Conservation (phyloP, 2,888 invertebrate genomes). For the Nebria brevicollis region DNA sequence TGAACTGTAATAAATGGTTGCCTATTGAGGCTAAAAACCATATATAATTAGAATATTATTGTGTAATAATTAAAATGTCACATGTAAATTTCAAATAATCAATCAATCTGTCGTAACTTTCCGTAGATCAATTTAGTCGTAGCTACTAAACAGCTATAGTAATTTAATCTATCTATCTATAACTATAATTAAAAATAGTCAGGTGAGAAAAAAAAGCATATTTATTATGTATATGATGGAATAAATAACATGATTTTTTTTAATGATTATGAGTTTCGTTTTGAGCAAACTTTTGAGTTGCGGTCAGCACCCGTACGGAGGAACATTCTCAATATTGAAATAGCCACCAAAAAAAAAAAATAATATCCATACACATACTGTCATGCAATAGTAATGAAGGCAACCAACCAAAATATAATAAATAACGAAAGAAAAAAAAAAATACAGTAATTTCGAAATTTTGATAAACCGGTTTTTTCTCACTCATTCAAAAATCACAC, state of each 20-base stretch:
- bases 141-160: constrained; percentile 1
- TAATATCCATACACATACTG: constrained; percentile 76
- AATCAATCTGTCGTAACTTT: constrained; percentile 1
- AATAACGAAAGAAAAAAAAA: constrained; percentile 54
- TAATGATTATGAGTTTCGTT: constrained; percentile 15
- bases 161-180: background rate
- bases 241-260: background rate
- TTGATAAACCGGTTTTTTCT: constrained; percentile 53
- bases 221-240: background rate
- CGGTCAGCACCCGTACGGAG: constrained; percentile 56
- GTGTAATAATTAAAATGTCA: constrained; percentile 1
- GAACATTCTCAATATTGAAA: constrained; percentile 77
- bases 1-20: background rate
- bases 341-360: constrained; percentile 66
- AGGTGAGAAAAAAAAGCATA: background rate
- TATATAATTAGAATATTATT: background rate
- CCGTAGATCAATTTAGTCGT: constrained; percentile 1
- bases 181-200: constrained; percentile 1
- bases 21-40: background rate
- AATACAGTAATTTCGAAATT: constrained; percentile 61
- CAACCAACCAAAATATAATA: constrained; percentile 64
- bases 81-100: background rate
- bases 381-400: constrained; percentile 84
- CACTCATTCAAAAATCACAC: constrained; percentile 76
- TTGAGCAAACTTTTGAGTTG: constrained; percentile 27